A percentile compares a stretch with the other conserved stretches of the same genome.
Conservation (phyloP, 2,113 vertebrate genomes). For the Nothocercus nigrocapillus region DNA sequence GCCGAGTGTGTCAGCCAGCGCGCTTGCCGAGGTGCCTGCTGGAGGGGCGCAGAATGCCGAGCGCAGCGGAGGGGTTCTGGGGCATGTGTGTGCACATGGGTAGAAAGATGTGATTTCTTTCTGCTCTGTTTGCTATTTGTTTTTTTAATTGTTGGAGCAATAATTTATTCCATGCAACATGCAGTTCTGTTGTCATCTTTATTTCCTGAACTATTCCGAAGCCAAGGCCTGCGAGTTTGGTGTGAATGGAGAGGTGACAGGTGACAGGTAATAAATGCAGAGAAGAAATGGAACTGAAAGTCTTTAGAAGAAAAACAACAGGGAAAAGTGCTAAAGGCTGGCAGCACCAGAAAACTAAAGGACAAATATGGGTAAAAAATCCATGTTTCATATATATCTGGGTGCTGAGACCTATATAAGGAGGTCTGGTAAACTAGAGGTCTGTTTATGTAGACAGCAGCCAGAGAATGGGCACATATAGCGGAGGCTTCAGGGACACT, state of each 20-base stretch:
- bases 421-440: neutral
- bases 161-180: neutral
- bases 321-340: neutral
- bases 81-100: conserved; percentile 51
- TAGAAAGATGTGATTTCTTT: conserved; percentile 67
- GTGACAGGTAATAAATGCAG: neutral
- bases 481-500: neutral
- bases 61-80: neutral
- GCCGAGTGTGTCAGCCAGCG: neutral
- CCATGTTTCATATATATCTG: neutral
- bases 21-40: conserved; percentile 18
- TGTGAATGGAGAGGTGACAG: neutral
- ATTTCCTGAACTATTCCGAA: neutral
- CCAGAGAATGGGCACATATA: neutral
- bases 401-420: neutral
- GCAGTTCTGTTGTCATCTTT: neutral
- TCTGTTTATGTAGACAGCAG: neutral
- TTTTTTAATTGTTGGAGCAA: neutral
- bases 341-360: neutral
- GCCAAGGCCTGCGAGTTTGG: neutral
- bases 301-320: neutral
- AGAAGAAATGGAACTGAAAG: neutral
- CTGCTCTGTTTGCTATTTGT: conserved; percentile 52
- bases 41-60: conserved; percentile 48
- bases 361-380: neutral